phyloP scores from a whole-genome alignment of 2,113 vertebrate genomes.

The Etheostoma spectabile region DNA sequence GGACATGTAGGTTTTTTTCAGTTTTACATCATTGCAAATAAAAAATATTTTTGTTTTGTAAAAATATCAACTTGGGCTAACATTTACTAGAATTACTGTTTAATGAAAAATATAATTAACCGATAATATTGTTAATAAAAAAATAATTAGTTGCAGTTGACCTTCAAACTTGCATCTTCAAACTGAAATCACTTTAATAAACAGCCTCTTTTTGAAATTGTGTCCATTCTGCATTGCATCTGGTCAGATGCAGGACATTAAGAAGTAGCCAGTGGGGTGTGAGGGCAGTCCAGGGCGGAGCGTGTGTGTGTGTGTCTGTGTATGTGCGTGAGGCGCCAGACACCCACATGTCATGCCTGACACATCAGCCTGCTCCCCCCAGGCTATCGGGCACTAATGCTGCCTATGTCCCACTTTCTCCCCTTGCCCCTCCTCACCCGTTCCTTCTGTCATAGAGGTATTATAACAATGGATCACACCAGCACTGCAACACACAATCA shows the following conservation, averaged over 20 bases:
- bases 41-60: background rate
- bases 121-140: background rate
- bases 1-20: too few species aligned
- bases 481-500: constrained; percentile 57
- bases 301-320: constrained; percentile 73
- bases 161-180: constrained; percentile 25
- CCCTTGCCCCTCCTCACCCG: constrained; percentile 71
- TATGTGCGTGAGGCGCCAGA: constrained; percentile 82
- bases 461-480: constrained; percentile 77
- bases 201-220: constrained; percentile 53
- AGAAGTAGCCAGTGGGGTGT: constrained; percentile 87
- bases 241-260: constrained; percentile 86
- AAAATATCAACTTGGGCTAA: background rate
- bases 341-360: constrained; percentile 83
- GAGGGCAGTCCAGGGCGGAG: constrained; percentile 77
- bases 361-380: constrained; percentile 80
- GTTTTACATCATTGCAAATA: background rate
- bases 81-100: background rate
- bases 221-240: constrained; percentile 82
- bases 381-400: constrained; percentile 79
- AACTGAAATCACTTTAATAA: constrained; percentile 15
- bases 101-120: background rate
- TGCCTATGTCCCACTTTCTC: constrained; percentile 83
- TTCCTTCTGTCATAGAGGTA: constrained; percentile 72
- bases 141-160: background rate